Percentiles rank a stretch among this genome's conserved stretches.
Evolutionary conservation across 2,113 vertebrate species (phyloP).

Genomic region (Anas platyrhynchos): DNA sequence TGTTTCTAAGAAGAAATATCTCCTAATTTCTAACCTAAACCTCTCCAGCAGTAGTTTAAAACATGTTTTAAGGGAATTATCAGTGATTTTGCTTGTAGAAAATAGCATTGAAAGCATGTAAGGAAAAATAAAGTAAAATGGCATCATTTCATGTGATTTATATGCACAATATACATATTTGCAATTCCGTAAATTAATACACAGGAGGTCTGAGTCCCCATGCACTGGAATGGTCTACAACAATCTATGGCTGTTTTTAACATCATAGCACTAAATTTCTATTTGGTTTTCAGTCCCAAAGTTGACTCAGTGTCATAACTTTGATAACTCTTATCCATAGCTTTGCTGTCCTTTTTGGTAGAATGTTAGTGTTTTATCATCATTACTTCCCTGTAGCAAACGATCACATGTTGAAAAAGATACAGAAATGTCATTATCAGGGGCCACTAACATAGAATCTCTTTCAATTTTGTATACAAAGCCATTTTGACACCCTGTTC

Average conservation of each 20-base stretch:
- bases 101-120: not conserved
- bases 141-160: not conserved
- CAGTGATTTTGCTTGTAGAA: not conserved
- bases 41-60: not conserved
- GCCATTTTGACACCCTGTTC: not conserved
- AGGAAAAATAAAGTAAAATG: not conserved
- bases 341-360: not conserved
- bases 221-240: not conserved
- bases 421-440: conserved; percentile 18
- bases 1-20: too few relatives aligned
- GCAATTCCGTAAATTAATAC: not conserved
- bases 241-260: not conserved
- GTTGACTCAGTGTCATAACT: not conserved
- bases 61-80: not conserved
- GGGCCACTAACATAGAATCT: not conserved
- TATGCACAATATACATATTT: not conserved
- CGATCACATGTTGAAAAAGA: not conserved
- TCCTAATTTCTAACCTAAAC: too few relatives aligned
- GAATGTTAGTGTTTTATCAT: not conserved
- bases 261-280: not conserved
- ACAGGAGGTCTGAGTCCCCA: not conserved
- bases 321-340: not conserved
- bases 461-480: conserved; percentile 27
- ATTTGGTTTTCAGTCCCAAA: not conserved
- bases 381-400: not conserved